phyloP scores from a whole-genome alignment of 2,113 vertebrate genomes.

The Amia ocellicauda region DNA sequence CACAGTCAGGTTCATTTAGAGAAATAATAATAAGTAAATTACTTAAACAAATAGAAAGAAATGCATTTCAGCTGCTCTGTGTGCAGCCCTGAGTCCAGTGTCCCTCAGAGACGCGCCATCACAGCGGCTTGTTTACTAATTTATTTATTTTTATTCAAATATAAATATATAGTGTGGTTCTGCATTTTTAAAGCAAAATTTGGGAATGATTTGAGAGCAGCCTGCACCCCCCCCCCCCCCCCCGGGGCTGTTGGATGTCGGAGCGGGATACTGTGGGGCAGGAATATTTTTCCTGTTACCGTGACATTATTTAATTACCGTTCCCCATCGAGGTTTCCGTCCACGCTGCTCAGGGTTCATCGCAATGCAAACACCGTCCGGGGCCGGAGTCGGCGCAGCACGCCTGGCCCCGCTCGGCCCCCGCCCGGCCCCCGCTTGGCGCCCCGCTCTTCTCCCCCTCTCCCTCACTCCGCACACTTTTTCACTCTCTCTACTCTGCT shows the following conservation, averaged over 20 bases:
- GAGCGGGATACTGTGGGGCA: conserved; percentile 48
- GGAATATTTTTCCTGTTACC: conserved; percentile 68
- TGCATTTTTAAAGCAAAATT: conserved; percentile 56
- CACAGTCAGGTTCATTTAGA: conserved; percentile 26
- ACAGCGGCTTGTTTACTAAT: too few relatives aligned
- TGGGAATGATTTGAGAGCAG: conserved; percentile 64
- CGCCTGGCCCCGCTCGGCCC: not conserved
- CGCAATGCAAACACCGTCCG: conserved; percentile 24
- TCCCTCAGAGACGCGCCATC: conserved; percentile 61
- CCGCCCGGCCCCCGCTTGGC: not conserved
- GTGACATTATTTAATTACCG: conserved; percentile 52
- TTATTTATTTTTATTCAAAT: conserved; percentile 68
- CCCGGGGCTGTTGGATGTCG: conserved; percentile 45
- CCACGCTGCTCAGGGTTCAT: conserved; percentile 28
- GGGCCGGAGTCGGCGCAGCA: not conserved
- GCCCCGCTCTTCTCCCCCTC: not conserved
- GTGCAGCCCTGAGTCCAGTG: conserved; percentile 47
- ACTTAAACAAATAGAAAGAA: too few relatives aligned
- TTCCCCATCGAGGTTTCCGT: conserved; percentile 43
- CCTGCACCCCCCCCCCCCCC: conserved; percentile 25
- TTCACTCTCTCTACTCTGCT: too few relatives aligned
- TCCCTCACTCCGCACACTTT: not conserved
- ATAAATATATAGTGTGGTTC: conserved; percentile 43
- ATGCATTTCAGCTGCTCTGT: conserved; percentile 40
- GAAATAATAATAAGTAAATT: too few relatives aligned